Percentiles rank a stretch among this genome's conserved stretches.
Conservation (phyloP, 2,113 vertebrate genomes). For the Hydrolagus affinis region DNA sequence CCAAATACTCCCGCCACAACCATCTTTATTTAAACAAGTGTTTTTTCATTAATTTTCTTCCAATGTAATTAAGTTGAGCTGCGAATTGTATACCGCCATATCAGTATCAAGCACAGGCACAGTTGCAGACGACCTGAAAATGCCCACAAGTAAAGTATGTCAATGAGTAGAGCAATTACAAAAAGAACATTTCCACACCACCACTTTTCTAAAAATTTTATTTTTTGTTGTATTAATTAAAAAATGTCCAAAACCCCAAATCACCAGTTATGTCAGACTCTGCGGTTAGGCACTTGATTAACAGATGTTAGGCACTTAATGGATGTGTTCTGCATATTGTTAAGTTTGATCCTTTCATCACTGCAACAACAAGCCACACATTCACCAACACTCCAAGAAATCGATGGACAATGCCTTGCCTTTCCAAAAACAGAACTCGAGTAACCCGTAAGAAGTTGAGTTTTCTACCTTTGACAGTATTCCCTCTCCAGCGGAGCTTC, state of each 20-base stretch:
- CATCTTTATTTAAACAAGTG: too few relatives aligned
- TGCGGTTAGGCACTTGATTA: conserved; percentile 19
- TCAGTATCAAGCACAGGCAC: too few relatives aligned
- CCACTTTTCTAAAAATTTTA: conserved; percentile 24
- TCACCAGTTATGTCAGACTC: conserved; percentile 13
- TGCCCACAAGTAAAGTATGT: too few relatives aligned
- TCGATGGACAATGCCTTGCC: too few relatives aligned
- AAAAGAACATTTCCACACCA: not conserved
- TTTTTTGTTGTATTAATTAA: conserved; percentile 29
- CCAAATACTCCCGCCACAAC: not conserved
- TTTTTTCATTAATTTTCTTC: too few relatives aligned
- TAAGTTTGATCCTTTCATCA: conserved; percentile 7
- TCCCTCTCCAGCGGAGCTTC: too few relatives aligned
- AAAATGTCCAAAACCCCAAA: conserved; percentile 10
- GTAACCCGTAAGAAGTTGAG: not conserved
- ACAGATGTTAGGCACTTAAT: not conserved
- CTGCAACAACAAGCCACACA: conserved; percentile 22
- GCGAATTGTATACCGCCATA: too few relatives aligned
- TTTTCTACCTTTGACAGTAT: not conserved
- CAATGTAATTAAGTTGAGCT: too few relatives aligned
- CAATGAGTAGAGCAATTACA: not conserved
- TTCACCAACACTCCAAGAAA: not conserved
- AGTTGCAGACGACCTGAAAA: too few relatives aligned
- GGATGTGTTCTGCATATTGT: conserved; percentile 14
- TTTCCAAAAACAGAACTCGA: too few relatives aligned